Conservation (phyloP, 1,140 invertebrate species). For the Spodoptera litura region DNA sequence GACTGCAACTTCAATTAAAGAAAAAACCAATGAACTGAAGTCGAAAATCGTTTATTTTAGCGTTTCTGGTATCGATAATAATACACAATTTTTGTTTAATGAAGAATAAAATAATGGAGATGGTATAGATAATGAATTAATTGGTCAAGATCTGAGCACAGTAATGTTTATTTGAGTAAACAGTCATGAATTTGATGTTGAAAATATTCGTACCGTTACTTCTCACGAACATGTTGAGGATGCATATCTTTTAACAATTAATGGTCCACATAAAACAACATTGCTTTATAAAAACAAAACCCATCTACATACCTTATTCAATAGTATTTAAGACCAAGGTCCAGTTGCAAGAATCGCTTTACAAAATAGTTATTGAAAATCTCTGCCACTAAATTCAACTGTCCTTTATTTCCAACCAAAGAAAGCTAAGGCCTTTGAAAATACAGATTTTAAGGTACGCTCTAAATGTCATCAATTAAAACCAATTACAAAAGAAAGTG, state of each 20-base stretch:
- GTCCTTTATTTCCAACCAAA: conserved; percentile 5
- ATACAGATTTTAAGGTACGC: conserved; percentile 24
- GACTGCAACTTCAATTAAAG: conserved; percentile 54
- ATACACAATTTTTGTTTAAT: background rate
- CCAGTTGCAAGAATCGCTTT: conserved; percentile 8
- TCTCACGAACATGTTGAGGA: background rate
- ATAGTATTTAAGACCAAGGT: conserved; percentile 7
- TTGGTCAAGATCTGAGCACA: background rate
- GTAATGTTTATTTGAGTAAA: background rate
- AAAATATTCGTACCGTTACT: conserved; percentile 16
- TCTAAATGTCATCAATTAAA: conserved; percentile 48
- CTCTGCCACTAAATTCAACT: conserved; percentile 11
- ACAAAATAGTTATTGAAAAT: conserved; percentile 20
- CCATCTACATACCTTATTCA: conserved; percentile 7
- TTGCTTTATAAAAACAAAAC: conserved; percentile 2
- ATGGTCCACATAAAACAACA: conserved; percentile 25
- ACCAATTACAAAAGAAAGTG: conserved; percentile 53
- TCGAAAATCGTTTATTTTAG: conserved; percentile 31
- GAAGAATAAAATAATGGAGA: background rate
- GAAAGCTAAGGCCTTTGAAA: background rate
- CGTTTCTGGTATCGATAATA: conserved; percentile 30
- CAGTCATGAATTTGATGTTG: background rate
- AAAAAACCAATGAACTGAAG: conserved; percentile 37
- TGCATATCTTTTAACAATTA: conserved; percentile 1
- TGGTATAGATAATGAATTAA: background rate